phyloP scores from a whole-genome alignment of 1,140 invertebrate genomes.

The Eufriesea mexicana region DNA sequence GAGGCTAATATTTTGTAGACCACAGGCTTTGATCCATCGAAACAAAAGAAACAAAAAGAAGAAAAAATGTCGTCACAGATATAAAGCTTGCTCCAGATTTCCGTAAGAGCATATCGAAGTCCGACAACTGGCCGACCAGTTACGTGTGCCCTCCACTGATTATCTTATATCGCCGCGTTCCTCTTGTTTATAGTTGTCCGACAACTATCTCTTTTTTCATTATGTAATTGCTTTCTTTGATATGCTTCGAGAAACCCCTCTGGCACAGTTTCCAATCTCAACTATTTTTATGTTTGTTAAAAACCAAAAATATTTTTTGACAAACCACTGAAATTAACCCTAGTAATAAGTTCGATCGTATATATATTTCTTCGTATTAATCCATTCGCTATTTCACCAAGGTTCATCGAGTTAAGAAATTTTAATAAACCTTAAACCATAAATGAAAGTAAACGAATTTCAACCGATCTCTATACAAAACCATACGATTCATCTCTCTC shows the following conservation, averaged over 20 bases:
- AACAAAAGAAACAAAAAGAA: neutral
- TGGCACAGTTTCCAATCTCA: neutral
- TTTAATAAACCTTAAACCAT: no score
- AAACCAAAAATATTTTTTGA: neutral
- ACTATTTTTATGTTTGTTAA: neutral
- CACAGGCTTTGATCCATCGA: neutral
- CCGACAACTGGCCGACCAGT: conserved; percentile 62
- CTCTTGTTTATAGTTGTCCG: conserved; percentile 61
- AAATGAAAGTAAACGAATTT: neutral
- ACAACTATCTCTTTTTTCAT: conserved; percentile 79
- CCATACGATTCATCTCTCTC: neutral
- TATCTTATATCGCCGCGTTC: conserved; percentile 68
- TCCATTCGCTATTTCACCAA: no score
- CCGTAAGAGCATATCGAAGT: conserved; percentile 55
- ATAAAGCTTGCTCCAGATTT: conserved; percentile 74
- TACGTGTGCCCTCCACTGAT: conserved; percentile 56
- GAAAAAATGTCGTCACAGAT: conserved; percentile 60
- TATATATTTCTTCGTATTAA: neutral
- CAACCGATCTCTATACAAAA: neutral
- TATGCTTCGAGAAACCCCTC: neutral
- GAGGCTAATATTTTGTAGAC: neutral
- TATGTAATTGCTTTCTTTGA: conserved; percentile 78
- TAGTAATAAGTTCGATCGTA: neutral
- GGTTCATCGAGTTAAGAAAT: no score
- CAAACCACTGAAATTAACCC: neutral